Conservation (phyloP, 2,797 vertebrate species). For the Acropternis orthonyx region DNA sequence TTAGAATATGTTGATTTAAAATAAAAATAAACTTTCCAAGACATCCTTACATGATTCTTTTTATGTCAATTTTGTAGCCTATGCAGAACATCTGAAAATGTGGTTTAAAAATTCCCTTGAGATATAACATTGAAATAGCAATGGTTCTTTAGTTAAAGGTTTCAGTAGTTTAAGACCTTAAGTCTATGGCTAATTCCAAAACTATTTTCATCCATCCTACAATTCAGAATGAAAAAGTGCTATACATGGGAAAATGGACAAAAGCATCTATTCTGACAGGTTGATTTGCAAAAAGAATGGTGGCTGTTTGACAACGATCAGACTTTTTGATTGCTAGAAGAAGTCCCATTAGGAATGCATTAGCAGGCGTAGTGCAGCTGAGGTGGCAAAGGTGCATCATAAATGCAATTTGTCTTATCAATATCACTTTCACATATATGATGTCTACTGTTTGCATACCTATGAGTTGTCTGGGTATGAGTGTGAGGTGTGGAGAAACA, state of each 20-base stretch:
- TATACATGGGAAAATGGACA: neutral
- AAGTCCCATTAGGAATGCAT: conserved; percentile 12
- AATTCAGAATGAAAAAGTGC: neutral
- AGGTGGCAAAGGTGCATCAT: neutral
- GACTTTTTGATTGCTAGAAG: neutral
- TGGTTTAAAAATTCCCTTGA: neutral
- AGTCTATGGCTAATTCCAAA: neutral
- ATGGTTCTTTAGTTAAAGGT: neutral
- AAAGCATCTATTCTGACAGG: neutral
- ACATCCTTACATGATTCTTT: neutral
- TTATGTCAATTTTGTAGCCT: neutral
- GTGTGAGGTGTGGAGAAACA: neutral
- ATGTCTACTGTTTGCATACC: neutral
- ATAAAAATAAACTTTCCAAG: neutral
- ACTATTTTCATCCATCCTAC: neutral
- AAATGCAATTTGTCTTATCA: neutral
- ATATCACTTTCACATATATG: neutral
- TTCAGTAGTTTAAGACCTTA: neutral
- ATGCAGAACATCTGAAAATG: neutral
- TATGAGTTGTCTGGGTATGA: neutral
- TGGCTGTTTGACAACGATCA: neutral
- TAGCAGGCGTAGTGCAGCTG: neutral
- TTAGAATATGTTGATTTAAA: neutral
- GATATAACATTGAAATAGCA: neutral
- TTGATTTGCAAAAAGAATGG: neutral